phyloP scores from a whole-genome alignment of 1,140 invertebrate species.

The Musca domestica region DNA sequence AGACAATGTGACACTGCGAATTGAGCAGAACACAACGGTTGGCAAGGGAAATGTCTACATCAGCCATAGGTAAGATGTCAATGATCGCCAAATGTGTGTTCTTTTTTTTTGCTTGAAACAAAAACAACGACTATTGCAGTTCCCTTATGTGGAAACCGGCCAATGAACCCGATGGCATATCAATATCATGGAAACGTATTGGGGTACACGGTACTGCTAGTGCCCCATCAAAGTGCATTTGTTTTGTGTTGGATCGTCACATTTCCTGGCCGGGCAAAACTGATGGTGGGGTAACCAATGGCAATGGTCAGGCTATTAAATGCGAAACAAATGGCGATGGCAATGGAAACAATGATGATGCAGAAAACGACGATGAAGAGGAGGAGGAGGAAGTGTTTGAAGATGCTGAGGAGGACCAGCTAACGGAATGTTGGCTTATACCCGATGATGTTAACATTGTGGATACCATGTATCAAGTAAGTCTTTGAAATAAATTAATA shows the following conservation, averaged over 20 bases:
- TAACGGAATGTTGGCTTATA: constrained; percentile 49
- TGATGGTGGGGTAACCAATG: constrained; percentile 26
- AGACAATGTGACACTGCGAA: constrained; percentile 45
- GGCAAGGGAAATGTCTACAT: constrained; percentile 46
- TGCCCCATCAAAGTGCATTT: constrained; percentile 47
- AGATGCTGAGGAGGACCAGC: constrained; percentile 39
- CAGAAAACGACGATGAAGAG: constrained; percentile 33
- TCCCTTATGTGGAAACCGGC: constrained; percentile 32
- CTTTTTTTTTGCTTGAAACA: neutral
- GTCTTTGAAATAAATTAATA: no score
- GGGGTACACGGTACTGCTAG: constrained; percentile 47
- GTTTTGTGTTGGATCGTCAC: constrained; percentile 50
- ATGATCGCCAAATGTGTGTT: neutral
- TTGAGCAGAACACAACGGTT: constrained; percentile 42
- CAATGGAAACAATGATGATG: constrained; percentile 35
- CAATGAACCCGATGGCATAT: constrained; percentile 42
- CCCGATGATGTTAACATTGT: constrained; percentile 41
- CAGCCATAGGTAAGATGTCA: constrained; percentile 42
- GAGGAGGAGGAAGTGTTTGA: constrained; percentile 36
- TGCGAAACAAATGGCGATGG: constrained; percentile 29
- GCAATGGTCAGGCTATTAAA: constrained; percentile 36
- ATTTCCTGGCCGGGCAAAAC: constrained; percentile 46
- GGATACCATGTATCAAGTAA: constrained; percentile 42
- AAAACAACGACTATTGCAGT: constrained; percentile 20
- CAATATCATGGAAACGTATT: constrained; percentile 47